Evolutionary conservation across 1,140 invertebrate genomes (phyloP), one percentile per base, ranked within the genome.

Genomic region (Drosophila insularis): DNA sequence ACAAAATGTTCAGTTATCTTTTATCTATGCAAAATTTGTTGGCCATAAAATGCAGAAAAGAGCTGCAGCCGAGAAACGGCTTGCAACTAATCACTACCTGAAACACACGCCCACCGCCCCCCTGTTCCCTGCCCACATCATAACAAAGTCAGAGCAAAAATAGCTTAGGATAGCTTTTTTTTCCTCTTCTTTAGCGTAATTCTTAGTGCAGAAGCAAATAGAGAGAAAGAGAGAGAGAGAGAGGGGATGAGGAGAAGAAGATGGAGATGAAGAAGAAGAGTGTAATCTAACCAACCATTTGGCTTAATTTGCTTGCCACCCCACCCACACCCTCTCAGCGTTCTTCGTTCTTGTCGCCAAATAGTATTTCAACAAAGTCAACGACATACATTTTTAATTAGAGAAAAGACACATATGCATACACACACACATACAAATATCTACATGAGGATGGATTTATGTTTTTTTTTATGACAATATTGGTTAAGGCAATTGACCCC

Each of bases 1-100:
- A 71, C 71, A 63, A 63, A 40, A 60, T 17, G 40, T 66, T 66
- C 54, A 55, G 46, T 40, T 69, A 75, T 63, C 65, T 75, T 75
- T 74, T 86, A 87, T 87, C 82, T 86, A 82, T 87, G 82, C 78
- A 86, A 86, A 85, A 81, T 71, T 60, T 61, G 19, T 61, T 39
- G 35, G 13, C 37, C 19, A 3, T 13, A 27, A 35, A 46, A 71
- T 63, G 63, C 63, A 50, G 43, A 43, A 50, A 50, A 50, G 43
- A 14, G 43, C 43, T 50, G 43, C 43, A 50, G 43, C 27, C 27
- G 27, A 50, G 43, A 50, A 50, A 50, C 43, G 43, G 32, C 10
- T 50, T 50, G 43, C 43, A 50, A 19, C 43, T 50, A 50, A 50
- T 50, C 43, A 50, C 43, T 46, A 19, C 43, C 43, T 46, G 43